These are phyloP conservation scores for Lasiurus borealis DNA, from an alignment of 2,113 vertebrate species.

Conservation along the genomic window DNA sequence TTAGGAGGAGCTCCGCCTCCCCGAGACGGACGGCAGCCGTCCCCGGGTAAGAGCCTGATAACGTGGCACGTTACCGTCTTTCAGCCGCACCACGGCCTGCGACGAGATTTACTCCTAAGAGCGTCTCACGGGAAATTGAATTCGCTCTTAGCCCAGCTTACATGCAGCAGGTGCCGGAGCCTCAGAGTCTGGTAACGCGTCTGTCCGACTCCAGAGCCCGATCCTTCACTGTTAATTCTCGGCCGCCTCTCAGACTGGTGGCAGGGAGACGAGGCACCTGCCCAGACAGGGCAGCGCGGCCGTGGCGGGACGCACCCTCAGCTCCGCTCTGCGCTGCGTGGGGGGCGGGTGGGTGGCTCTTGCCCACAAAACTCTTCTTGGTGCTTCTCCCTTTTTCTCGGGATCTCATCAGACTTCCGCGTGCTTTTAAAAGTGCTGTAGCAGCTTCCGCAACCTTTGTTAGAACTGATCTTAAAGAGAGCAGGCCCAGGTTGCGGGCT, in stretches of 20 bases:
- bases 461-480: not conserved
- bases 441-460: not conserved
- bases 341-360: not conserved
- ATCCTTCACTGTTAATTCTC: not conserved
- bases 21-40: not conserved
- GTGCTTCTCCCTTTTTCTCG: not conserved
- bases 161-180: not conserved
- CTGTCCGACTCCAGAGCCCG: not conserved
- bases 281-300: not conserved
- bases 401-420: not conserved
- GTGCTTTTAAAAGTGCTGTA: not conserved
- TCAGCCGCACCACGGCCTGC: not conserved
- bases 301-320: accelerated
- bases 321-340: accelerated
- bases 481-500: no score
- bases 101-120: not conserved
- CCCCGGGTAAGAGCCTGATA: not conserved
- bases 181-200: not conserved
- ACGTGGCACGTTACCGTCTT: not conserved
- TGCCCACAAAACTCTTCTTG: not conserved
- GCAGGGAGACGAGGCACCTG: not conserved
- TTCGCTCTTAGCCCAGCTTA: not conserved
- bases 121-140: not conserved
- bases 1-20: not conserved
- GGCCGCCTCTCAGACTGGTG: not conserved